Conservation (phyloP, 2,888 invertebrate species). For the Lymantria monacha region DNA sequence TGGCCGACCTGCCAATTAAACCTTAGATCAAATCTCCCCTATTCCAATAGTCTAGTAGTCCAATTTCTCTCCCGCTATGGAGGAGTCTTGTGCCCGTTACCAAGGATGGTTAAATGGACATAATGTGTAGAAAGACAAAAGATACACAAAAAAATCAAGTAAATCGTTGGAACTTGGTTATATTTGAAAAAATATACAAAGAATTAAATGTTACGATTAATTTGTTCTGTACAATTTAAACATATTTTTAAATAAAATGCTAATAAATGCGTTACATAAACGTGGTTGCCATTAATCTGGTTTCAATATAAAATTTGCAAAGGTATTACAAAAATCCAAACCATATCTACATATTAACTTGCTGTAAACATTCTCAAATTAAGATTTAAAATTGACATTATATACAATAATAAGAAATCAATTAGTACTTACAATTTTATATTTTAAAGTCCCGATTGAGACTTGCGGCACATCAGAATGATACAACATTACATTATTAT, state of each 20-base stretch:
- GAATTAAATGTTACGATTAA: conserved; percentile 64
- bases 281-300: conserved; percentile 32
- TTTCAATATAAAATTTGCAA: conserved; percentile 29
- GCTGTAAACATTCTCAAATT: conserved; percentile 22
- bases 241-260: conserved; percentile 53
- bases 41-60: too few species aligned
- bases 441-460: conserved; percentile 34
- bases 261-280: conserved; percentile 71
- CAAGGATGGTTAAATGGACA: too few species aligned
- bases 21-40: too few species aligned
- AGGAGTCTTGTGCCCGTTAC: too few species aligned
- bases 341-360: conserved; percentile 45
- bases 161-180: conserved; percentile 56
- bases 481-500: conserved; percentile 8
- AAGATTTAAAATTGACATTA: conserved; percentile 15
- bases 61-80: too few species aligned
- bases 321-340: conserved; percentile 39
- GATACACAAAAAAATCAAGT: conserved; percentile 8
- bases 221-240: conserved; percentile 73
- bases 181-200: conserved; percentile 79
- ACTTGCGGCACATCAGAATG: conserved; percentile 30
- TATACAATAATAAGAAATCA: conserved; percentile 26
- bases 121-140: too few species aligned
- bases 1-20: too few species aligned
- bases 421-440: conserved; percentile 21